phyloP scores from a whole-genome alignment of 2,797 vertebrate species.

The Muscicapa comitata region DNA sequence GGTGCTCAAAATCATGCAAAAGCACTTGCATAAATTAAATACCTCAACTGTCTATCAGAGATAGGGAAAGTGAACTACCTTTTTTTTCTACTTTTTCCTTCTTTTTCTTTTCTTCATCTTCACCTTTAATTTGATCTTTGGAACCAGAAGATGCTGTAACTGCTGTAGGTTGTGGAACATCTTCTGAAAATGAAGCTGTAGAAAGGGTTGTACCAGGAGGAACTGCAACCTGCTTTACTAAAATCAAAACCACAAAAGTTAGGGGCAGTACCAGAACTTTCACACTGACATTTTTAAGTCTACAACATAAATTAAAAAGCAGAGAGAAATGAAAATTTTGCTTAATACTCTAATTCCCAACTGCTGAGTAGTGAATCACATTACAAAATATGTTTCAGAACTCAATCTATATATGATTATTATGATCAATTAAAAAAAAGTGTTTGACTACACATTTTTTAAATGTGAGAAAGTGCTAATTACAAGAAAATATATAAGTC shows the following conservation, averaged over 20 bases:
- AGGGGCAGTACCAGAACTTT: not conserved
- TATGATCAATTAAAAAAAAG: not conserved
- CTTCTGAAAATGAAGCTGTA: slow-evolving; percentile 56
- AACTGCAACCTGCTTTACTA: slow-evolving; percentile 83
- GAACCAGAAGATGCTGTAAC: slow-evolving; percentile 44
- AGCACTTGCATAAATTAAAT: not conserved
- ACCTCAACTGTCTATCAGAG: not conserved
- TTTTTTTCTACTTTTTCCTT: slow-evolving; percentile 89
- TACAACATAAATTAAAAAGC: not conserved
- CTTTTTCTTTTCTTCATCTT: slow-evolving; percentile 83
- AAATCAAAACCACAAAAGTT: slow-evolving; percentile 52
- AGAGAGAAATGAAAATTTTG: not conserved
- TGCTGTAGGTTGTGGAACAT: slow-evolving; percentile 21
- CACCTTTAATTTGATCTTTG: slow-evolving; percentile 74
- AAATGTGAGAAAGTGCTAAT: not conserved
- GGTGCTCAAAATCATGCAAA: not conserved
- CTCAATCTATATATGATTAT: not conserved
- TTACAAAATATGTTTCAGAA: not conserved
- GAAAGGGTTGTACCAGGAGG: slow-evolving; percentile 69
- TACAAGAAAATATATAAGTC: not conserved
- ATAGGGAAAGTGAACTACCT: slow-evolving; percentile 74
- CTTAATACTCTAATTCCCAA: not conserved
- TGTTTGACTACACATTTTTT: not conserved
- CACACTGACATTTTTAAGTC: not conserved
- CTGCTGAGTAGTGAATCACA: not conserved